Percentiles rank a stretch among this genome's conserved stretches.
Conservation (phyloP, 1,140 invertebrate species). For the Heliothis virescens region DNA sequence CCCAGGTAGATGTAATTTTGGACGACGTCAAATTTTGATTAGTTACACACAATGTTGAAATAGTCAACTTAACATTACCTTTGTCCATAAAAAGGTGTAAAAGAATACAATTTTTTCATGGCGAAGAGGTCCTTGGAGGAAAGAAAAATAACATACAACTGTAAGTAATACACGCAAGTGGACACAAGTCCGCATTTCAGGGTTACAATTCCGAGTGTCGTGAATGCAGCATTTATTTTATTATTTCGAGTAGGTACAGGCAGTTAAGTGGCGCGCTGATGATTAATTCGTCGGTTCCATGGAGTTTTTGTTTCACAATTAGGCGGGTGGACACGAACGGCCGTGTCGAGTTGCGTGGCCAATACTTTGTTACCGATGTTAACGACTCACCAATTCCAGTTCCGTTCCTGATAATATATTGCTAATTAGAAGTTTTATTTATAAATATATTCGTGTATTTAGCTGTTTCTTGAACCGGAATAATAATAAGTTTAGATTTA, state of each 20-base stretch:
- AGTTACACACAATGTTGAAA: neutral
- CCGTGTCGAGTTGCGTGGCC: conserved; percentile 63
- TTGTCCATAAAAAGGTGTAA: conserved; percentile 28
- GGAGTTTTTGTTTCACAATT: conserved; percentile 78
- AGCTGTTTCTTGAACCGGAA: conserved; percentile 29
- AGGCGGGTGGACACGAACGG: conserved; percentile 62
- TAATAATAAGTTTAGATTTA: conserved; percentile 39
- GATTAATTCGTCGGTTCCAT: conserved; percentile 78
- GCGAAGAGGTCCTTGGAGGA: neutral
- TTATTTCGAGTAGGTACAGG: conserved; percentile 65
- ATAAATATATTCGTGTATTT: conserved; percentile 51
- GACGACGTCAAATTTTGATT: too few species aligned
- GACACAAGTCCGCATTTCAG: conserved; percentile 36
- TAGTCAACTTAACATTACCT: conserved; percentile 1
- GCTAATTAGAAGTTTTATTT: conserved; percentile 57
- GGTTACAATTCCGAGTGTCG: conserved; percentile 58
- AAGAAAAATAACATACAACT: neutral
- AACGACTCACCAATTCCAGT: conserved; percentile 60
- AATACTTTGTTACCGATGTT: conserved; percentile 67
- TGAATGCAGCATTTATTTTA: conserved; percentile 68
- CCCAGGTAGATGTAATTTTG: too few species aligned
- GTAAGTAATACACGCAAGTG: conserved; percentile 3
- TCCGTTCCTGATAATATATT: conserved; percentile 50
- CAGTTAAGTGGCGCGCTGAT: conserved; percentile 63
- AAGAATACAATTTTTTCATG: conserved; percentile 20